Evolutionary conservation across 2,888 invertebrate species (phyloP), one percentile per base, ranked within the genome.

Genomic region (Drosophila melanosoma): DNA sequence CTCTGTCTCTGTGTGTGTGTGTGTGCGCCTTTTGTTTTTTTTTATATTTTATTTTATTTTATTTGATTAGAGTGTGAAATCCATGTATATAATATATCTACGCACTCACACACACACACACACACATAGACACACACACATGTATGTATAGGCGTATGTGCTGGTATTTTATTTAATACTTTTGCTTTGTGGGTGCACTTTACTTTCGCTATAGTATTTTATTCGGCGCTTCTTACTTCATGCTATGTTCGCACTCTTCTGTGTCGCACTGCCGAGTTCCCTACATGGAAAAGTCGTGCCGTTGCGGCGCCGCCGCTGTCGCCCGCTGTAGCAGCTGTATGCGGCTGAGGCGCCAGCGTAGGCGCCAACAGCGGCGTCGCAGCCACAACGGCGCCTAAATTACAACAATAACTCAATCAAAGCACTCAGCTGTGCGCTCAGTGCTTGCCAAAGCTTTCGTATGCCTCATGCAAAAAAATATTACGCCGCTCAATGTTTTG

Each of bases 181-280:
- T 87, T 82, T 76, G 69, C 71, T 69, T 75, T 80, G 73, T 74
- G 54, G 51, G 45, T 68, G 71, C 83, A 89, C 88, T 89, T 87
- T 87, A 74, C 85, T 79, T 86, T 83, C 57, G 86, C 72, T 80
- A 81, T 81, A 79, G 64, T 68, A 68, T 68, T 81, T 86, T 86
- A 68, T 68, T 57, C 86, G 86, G 83, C 89, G 91, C 91, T 89
- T 90, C 90, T 90, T 89, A 89, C 90, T 90, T 83, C 89, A 79
- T 91, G 89, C 89, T 91, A 90, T 87, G 91, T 91, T 84, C 89
- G 91, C 92, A 92, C 92, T 92, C 92, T 92, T 92, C 89, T 91
- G 89, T 91, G 91, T 89, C 91, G 89, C 90, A 91, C 92, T 90
- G 92, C 91, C 91, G 92, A 91, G 91, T 92, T 91, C 91, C 92